phyloP scores from a whole-genome alignment of 2,888 invertebrate genomes.

The Conops quadrifasciatus region DNA sequence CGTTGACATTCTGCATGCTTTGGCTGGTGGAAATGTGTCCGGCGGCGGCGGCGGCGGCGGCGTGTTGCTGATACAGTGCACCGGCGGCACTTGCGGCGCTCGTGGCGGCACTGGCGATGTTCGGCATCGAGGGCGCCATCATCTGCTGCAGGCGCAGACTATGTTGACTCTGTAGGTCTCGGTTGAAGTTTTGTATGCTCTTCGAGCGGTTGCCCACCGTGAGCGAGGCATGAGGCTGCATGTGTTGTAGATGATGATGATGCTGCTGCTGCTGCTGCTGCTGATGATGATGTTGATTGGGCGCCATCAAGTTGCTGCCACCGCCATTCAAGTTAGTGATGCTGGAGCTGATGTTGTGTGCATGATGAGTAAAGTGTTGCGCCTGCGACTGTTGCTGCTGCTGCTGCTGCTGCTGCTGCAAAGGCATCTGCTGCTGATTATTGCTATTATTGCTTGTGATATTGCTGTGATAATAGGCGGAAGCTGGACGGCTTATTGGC shows the following conservation, averaged over 20 bases:
- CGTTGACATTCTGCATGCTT: constrained; percentile 65
- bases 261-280: constrained; percentile 43
- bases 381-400: constrained; percentile 53
- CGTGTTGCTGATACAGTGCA: constrained; percentile 51
- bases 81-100: not conserved
- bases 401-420: constrained; percentile 48
- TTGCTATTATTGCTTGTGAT: constrained; percentile 42
- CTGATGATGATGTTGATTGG: constrained; percentile 47
- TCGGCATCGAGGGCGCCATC: constrained; percentile 66
- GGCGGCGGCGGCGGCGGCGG: not conserved
- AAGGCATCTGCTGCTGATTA: constrained; percentile 40
- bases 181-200: constrained; percentile 57
- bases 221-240: constrained; percentile 52
- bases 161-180: constrained; percentile 56
- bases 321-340: constrained; percentile 59
- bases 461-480: constrained; percentile 63
- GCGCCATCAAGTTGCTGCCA: constrained; percentile 37
- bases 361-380: constrained; percentile 55
- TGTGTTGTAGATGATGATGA: constrained; percentile 50
- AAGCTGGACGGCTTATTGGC: constrained; percentile 61
- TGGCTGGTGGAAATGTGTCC: constrained; percentile 60
- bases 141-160: constrained; percentile 63
- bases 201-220: constrained; percentile 58
- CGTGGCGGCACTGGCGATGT: constrained; percentile 49
- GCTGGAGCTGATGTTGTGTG: constrained; percentile 54